Conservation (phyloP, 1,140 invertebrate species). For the Nasonia vitripennis region DNA sequence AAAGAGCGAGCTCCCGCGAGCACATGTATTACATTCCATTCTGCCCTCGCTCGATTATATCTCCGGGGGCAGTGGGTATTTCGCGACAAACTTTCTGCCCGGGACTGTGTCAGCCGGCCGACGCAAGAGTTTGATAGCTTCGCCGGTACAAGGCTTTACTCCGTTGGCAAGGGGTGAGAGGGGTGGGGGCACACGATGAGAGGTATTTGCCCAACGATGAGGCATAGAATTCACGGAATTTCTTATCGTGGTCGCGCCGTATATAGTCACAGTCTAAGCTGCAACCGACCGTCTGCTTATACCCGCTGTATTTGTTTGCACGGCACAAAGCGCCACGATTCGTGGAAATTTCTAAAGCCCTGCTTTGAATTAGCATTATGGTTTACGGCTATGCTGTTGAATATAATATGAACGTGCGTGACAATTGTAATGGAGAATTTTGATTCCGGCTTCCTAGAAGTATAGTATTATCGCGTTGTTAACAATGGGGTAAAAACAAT, state of each 20-base stretch:
- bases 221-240: conserved; percentile 7
- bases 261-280: background rate
- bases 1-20: too few species aligned
- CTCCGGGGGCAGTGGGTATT: background rate
- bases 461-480: too few species aligned
- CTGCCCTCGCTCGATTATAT: background rate
- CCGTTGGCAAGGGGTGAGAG: background rate
- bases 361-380: too few species aligned
- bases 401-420: too few species aligned
- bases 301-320: background rate
- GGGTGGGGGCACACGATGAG: background rate
- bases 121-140: background rate
- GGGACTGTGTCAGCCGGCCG: background rate
- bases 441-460: too few species aligned
- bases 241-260: background rate
- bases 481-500: too few species aligned
- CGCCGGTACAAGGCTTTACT: background rate
- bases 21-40: background rate
- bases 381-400: too few species aligned
- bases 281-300: background rate
- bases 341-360: too few species aligned
- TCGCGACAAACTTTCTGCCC: background rate
- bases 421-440: too few species aligned
- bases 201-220: conserved; percentile 10
- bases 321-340: too few species aligned